Evolutionary conservation across 2,797 vertebrate species (phyloP).

Genomic region (Pogonophryne albipinna): DNA sequence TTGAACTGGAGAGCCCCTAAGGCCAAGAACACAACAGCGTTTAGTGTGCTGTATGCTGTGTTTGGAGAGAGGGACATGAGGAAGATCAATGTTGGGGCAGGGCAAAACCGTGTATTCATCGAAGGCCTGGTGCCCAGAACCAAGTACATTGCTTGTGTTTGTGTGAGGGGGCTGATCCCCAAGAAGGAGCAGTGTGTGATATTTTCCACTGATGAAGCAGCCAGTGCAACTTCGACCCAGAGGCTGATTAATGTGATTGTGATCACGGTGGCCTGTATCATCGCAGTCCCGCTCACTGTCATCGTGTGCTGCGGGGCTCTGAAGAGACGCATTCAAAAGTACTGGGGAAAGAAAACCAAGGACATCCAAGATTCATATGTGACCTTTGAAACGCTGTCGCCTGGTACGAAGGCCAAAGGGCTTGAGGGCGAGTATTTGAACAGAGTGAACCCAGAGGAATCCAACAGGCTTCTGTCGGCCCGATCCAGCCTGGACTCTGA

Average conservation of each 20-base stretch:
- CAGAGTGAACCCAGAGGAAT: constrained; percentile 90
- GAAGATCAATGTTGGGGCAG: constrained; percentile 89
- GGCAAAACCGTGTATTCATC: constrained; percentile 90
- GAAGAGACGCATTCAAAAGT: constrained; percentile 92
- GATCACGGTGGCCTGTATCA: constrained; percentile 94
- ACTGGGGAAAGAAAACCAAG: constrained; percentile 86
- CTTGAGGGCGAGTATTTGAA: constrained; percentile 90
- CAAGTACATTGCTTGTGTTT: constrained; percentile 96
- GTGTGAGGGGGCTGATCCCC: constrained; percentile 91
- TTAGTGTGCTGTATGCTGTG: constrained; percentile 92
- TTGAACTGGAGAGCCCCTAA: constrained; percentile 93
- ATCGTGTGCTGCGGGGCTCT: constrained; percentile 94
- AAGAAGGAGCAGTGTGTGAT: constrained; percentile 96
- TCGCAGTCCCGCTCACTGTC: constrained; percentile 94
- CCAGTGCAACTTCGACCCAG: constrained; percentile 92
- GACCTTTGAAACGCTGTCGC: constrained; percentile 92
- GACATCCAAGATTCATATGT: constrained; percentile 92
- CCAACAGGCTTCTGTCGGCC: constrained; percentile 92
- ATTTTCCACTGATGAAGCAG: constrained; percentile 96
- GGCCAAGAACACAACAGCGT: constrained; percentile 89
- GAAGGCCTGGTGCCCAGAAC: constrained; percentile 92
- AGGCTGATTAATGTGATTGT: constrained; percentile 97
- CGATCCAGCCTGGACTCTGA: constrained; percentile 94
- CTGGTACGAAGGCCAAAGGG: constrained; percentile 84
- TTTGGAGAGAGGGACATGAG: constrained; percentile 95